phyloP scores from a whole-genome alignment of 2,113 vertebrate species.

The Helogale parvula region DNA sequence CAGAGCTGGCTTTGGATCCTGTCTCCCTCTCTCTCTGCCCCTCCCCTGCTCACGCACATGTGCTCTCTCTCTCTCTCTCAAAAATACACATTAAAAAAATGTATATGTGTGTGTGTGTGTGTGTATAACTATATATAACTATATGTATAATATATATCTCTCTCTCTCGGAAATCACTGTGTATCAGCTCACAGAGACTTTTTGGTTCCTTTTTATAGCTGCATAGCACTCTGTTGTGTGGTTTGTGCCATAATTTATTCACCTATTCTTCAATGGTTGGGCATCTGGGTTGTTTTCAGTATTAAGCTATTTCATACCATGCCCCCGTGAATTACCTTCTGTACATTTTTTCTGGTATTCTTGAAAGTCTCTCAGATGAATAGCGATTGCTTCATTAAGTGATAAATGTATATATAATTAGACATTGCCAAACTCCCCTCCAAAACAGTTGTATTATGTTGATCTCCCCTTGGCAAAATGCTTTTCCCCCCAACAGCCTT shows the following conservation, averaged over 20 bases:
- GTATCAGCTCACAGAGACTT: not conserved
- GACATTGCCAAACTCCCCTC: not conserved
- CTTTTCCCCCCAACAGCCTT: not conserved
- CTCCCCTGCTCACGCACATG: too few species aligned
- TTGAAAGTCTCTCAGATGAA: constrained; percentile 4
- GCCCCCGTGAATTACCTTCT: not conserved
- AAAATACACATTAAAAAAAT: too few species aligned
- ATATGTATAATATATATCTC: too few species aligned
- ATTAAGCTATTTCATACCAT: not conserved
- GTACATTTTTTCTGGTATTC: not conserved
- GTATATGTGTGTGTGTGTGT: too few species aligned
- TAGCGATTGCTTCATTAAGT: not conserved
- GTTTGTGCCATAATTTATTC: not conserved
- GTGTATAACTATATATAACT: too few species aligned
- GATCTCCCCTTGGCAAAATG: not conserved
- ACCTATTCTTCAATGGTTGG: not conserved
- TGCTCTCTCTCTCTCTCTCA: too few species aligned
- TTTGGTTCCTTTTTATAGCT: not conserved
- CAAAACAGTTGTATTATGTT: constrained; percentile 6
- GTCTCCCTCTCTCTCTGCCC: too few species aligned
- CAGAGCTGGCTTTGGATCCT: too few species aligned
- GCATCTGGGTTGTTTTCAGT: constrained; percentile 3
- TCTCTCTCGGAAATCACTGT: not conserved
- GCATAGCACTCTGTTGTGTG: not conserved
- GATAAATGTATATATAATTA: constrained; percentile 6